Percentiles rank a stretch among this genome's conserved stretches.
Evolutionary conservation across 2,113 vertebrate genomes (phyloP).

Genomic region (Merops nubicus): DNA sequence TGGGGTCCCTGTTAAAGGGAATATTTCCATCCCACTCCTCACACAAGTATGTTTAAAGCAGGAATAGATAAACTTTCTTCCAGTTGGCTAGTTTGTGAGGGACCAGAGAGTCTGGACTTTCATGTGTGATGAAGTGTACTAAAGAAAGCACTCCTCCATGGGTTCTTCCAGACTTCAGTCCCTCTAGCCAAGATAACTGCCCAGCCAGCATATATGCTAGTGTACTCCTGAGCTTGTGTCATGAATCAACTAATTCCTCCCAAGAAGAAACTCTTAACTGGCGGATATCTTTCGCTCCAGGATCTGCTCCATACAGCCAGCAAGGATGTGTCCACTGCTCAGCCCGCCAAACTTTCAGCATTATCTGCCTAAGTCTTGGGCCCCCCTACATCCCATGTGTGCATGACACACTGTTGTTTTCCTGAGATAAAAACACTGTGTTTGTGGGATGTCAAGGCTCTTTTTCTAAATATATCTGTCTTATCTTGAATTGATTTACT

Average conservation of each 20-base stretch:
- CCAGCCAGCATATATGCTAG: background rate
- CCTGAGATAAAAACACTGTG: background rate
- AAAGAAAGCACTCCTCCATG: background rate
- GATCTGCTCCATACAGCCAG: background rate
- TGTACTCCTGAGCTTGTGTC: background rate
- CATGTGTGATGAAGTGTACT: background rate
- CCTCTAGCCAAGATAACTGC: background rate
- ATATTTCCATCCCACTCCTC: background rate
- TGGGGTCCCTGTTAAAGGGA: background rate
- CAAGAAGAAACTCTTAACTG: background rate
- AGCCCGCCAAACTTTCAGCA: background rate
- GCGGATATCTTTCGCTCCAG: background rate
- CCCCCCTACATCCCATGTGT: background rate
- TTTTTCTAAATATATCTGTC: background rate
- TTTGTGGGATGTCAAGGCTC: background rate
- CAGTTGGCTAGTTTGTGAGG: background rate
- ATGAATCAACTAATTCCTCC: background rate
- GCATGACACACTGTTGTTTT: background rate
- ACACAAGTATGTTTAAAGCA: background rate
- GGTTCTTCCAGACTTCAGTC: background rate
- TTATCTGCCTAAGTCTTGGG: fast-evolving
- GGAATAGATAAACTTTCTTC: background rate
- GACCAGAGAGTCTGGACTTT: background rate
- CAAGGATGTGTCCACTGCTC: background rate
- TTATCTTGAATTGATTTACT: background rate